Evolutionary conservation across 2,113 vertebrate genomes (phyloP), one percentile per base, ranked within the genome.

Genomic region (Sterrhoptilus dennistouni): DNA sequence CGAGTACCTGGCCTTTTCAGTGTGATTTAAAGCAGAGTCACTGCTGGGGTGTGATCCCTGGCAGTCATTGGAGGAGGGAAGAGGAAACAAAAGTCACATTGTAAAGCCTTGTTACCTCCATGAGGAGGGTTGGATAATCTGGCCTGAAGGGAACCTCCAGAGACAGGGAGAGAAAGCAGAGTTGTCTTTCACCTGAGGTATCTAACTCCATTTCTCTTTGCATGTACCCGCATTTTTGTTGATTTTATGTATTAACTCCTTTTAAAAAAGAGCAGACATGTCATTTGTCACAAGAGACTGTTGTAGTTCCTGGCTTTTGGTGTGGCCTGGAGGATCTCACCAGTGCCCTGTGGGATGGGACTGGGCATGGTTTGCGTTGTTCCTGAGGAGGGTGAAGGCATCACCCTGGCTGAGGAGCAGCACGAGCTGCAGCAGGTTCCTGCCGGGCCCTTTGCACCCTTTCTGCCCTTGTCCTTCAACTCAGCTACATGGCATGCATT

Each of bases 381-480:
- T n/a, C 44, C 70, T 1, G 2, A 28, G 52, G 66, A n/a, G 8
- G 5, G 7, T 11, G 8, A 19, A 54, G 8, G 22, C 69, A 35
- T 22, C 0, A 0, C 35, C 59, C 36, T 56, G 42, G 56, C 16
- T 10, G 13, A 31, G 54, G 35, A 35, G 20, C 19, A n/a, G 8
- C 21, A 8, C 17, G 25, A 79, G 21, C 45, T 66, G 22, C 36
- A 70, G 20, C 38, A 75, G 49, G 65, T 14, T 75, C 33, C 50
- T 91, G 61, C 71, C 77, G 50, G 16, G 50, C 45, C 17, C 68
- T 91, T 12, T 4, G 70, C 54, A 77, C 18, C 15, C 5, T 88
- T 72, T 49, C 27, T 53, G 27, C 74, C 94, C 79, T 89, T 52
- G 47, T 94, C 90, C 94, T 96, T 98, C 87, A 71, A 13, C 60